Base-by-base conservation (phyloP, 1,140 invertebrate species). In the Polypedilum pembai region DNA sequence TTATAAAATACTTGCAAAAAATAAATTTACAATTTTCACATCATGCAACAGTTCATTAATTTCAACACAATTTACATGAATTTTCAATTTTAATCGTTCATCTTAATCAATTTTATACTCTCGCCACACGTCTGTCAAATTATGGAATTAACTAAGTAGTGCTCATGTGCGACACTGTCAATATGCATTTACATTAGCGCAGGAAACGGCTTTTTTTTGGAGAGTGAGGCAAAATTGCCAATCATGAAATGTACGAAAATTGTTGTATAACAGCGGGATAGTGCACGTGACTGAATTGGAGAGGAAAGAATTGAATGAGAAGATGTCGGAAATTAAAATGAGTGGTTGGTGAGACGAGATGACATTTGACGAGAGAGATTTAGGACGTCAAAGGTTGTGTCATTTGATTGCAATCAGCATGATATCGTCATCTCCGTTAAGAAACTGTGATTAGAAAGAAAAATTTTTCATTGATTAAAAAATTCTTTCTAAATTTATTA, bases 81-180 rank as follows among this genome's bases (percentile, higher is more conserved):
- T 18, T 69, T 69, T 69, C 65, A 69, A 69, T 69, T 69, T 69
- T 69, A 69, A 69, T 69, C 65, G 65, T 69, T 69, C 65, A 69
- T 69, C 65, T 69, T 69, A 69, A 69, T 69, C 65, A 69, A 69
- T 69, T 69, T 69, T 18, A 69, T 69, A 18, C 65, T 8, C 65
- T 1, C 17, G 18, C 10, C n/a, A 5, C 24, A 33, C 12, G 45
- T 56, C 45, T 56, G 45, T 56, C 45, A 56, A 56, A 56, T 56
- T 56, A 56, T 56, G 45, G 45, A 56, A 56, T 56, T 56, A 56
- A 56, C 4, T 56, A 56, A 56, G 45, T 56, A n/a, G 45, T 56
- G n/a, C 45, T 56, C 45, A 56, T 56, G 45, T 56, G 45, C 45
- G 45, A 56, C 45, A 56, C 65, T 20, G 18, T 7, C 65, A 12